Percentiles rank a stretch among this genome's conserved stretches.
phyloP scores from a whole-genome alignment of 53 echinoderm and acorn worm species.

The Arbacia lixula region DNA sequence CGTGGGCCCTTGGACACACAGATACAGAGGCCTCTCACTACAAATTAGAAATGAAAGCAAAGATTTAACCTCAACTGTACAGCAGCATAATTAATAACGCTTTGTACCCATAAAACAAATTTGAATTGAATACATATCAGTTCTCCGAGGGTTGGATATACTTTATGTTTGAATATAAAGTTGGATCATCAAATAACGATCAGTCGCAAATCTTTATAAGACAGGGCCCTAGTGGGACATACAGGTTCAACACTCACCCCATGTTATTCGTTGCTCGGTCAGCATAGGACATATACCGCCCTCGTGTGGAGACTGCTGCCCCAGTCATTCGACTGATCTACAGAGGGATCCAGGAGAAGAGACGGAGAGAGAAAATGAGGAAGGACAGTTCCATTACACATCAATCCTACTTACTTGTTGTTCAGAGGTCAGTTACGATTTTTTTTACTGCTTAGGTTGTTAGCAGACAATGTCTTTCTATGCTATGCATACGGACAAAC shows the following conservation, averaged over 20 bases:
- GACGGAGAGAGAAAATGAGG: background rate
- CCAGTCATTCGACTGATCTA: conserved; percentile 95
- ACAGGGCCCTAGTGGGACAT: too few species aligned
- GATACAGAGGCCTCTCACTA: conserved; percentile 91
- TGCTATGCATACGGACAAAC: too few species aligned
- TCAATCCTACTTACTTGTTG: background rate
- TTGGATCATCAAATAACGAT: too few species aligned
- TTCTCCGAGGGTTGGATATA: too few species aligned
- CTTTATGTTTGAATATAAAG: too few species aligned
- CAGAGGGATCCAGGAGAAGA: too few species aligned
- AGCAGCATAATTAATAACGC: too few species aligned
- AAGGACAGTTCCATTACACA: background rate
- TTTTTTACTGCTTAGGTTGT: too few species aligned
- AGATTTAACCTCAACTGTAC: too few species aligned
- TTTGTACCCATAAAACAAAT: background rate
- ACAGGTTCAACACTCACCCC: conserved; percentile 71
- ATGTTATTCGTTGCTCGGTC: conserved; percentile 91
- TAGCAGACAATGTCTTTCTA: too few species aligned
- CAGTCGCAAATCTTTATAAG: too few species aligned
- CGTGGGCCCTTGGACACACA: conserved; percentile 87
- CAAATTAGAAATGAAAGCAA: conserved; percentile 50
- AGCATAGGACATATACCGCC: conserved; percentile 91
- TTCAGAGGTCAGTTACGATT: background rate
- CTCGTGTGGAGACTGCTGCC: conserved; percentile 92
- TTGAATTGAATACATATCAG: too few species aligned